Evolutionary conservation across 2,888 invertebrate genomes (phyloP).

Genomic region (Heteropelma amictum): DNA sequence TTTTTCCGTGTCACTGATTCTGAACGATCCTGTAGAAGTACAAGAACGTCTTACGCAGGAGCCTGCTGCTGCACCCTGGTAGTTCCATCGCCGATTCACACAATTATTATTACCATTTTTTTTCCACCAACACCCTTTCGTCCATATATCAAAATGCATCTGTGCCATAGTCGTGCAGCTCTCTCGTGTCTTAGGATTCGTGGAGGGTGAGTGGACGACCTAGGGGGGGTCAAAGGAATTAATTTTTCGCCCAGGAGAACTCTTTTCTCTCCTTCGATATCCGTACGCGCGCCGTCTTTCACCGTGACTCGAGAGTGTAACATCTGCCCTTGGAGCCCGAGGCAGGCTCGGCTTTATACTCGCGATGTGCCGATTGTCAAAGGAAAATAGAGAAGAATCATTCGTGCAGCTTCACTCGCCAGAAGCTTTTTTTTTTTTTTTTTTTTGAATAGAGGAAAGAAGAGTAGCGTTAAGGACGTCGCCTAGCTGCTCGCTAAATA

Average conservation of each 20-base stretch:
- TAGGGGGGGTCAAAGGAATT: conserved; percentile 29
- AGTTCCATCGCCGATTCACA: conserved; percentile 15
- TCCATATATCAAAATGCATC: conserved; percentile 15
- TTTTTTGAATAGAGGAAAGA: conserved; percentile 37
- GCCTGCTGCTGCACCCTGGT: conserved; percentile 1
- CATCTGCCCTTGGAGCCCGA: conserved; percentile 63
- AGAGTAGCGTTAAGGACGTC: conserved; percentile 1
- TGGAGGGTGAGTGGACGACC: background rate
- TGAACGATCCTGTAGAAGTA: background rate
- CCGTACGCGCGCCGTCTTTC: no score
- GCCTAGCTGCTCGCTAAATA: conserved; percentile 27
- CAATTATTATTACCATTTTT: background rate
- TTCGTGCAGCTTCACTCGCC: conserved; percentile 47
- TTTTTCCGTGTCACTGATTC: background rate
- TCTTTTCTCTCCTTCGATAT: conserved; percentile 15
- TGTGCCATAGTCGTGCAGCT: conserved; percentile 2
- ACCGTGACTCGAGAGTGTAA: conserved; percentile 58
- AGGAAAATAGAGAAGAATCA: conserved; percentile 33
- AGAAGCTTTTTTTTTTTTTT: conserved; percentile 16
- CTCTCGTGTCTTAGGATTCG: conserved; percentile 11
- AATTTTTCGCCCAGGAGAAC: conserved; percentile 7
- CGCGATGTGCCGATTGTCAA: conserved; percentile 27
- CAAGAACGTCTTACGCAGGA: no score
- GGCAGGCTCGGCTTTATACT: conserved; percentile 10
- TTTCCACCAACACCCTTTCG: conserved; percentile 19